Evolutionary conservation across 2,888 invertebrate species (phyloP).

Genomic region (Flabesymbios commensalis): DNA sequence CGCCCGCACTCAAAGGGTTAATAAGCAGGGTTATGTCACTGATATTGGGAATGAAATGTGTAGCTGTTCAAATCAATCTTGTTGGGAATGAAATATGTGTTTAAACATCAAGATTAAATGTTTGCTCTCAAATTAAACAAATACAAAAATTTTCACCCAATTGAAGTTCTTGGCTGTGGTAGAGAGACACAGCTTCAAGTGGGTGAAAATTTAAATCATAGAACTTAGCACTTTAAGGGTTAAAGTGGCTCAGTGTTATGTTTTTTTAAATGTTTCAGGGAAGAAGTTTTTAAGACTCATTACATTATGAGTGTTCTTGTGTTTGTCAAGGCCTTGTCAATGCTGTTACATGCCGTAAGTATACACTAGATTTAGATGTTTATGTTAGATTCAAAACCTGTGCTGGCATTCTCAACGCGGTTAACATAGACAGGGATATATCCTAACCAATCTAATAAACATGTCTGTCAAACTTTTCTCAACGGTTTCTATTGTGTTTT

Average conservation of each 20-base stretch:
- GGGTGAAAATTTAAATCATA: not conserved
- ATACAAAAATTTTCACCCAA: not conserved
- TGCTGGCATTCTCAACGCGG: too few species aligned
- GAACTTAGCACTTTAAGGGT: not conserved
- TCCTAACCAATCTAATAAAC: too few species aligned
- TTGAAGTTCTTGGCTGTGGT: not conserved
- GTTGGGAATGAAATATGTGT: not conserved
- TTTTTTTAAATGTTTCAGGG: constrained; percentile 45
- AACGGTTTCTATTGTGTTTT: too few species aligned
- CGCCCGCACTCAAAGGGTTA: too few species aligned
- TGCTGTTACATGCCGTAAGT: constrained; percentile 84
- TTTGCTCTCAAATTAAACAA: too few species aligned
- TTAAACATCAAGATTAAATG: not conserved
- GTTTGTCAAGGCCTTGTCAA: constrained; percentile 85
- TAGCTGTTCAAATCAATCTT: too few species aligned
- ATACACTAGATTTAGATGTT: not conserved
- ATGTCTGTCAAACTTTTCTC: too few species aligned
- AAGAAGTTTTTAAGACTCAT: constrained; percentile 84
- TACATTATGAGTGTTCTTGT: constrained; percentile 94
- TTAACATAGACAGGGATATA: constrained; percentile 1
- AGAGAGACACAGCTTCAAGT: too few species aligned
- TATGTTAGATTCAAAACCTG: too few species aligned
- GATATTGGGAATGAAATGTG: too few species aligned
- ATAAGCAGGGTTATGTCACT: too few species aligned
- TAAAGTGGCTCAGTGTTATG: not conserved